phyloP scores from a whole-genome alignment of 2,888 invertebrate species.

The Hesperia comma region DNA sequence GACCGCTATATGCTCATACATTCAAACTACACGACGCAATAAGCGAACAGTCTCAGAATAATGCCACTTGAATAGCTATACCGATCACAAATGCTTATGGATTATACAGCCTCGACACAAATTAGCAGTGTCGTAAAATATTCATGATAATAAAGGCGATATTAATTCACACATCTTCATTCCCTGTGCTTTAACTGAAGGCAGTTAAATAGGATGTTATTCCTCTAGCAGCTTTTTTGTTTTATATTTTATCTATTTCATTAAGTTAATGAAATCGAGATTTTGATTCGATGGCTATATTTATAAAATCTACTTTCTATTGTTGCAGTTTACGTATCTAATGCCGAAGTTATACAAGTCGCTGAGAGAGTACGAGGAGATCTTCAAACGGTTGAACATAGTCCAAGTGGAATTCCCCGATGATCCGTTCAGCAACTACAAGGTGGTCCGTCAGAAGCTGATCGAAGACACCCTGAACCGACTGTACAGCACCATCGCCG shows the following conservation, averaged over 20 bases:
- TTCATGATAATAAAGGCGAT: constrained; percentile 54
- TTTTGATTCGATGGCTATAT: too few relatives aligned
- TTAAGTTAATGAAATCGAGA: too few relatives aligned
- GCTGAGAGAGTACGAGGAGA: constrained; percentile 65
- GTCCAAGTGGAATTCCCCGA: constrained; percentile 70
- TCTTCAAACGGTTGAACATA: constrained; percentile 65
- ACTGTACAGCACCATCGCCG: constrained; percentile 85
- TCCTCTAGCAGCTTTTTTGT: not conserved
- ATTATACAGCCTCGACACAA: constrained; percentile 77
- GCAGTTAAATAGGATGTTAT: not conserved
- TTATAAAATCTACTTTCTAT: constrained; percentile 54
- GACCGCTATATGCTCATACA: not conserved
- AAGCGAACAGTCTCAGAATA: constrained; percentile 35
- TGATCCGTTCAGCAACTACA: constrained; percentile 70
- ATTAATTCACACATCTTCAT: constrained; percentile 42
- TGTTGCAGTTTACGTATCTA: constrained; percentile 83
- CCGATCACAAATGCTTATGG: constrained; percentile 64
- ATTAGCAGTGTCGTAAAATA: constrained; percentile 73
- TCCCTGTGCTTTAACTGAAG: not conserved
- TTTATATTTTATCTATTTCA: not conserved
- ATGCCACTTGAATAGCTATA: constrained; percentile 54
- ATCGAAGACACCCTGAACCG: constrained; percentile 67
- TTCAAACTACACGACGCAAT: constrained; percentile 23
- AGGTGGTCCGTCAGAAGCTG: constrained; percentile 67
- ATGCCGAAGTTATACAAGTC: constrained; percentile 84